A percentile compares a stretch with the other conserved stretches of the same genome.
These are phyloP conservation scores for Calephelis virginiensis DNA, from an alignment of 1,140 invertebrate species.

Conservation along the genomic window DNA sequence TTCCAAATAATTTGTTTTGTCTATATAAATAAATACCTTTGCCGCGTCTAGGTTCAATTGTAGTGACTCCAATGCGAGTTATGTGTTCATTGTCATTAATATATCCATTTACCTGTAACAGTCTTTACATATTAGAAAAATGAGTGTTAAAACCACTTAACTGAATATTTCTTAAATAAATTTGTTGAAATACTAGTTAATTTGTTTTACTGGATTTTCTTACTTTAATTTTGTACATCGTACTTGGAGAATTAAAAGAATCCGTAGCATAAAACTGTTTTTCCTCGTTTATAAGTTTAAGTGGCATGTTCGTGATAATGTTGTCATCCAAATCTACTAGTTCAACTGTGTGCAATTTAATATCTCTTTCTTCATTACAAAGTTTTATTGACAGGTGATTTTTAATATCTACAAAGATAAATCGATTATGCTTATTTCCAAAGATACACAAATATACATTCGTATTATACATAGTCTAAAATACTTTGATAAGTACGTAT, in stretches of 20 bases:
- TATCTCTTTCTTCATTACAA: slow-evolving; percentile 27
- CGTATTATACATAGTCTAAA: too few species aligned
- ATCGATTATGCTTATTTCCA: background rate
- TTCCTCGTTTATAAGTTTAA: slow-evolving; percentile 32
- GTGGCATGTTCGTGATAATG: slow-evolving; percentile 25
- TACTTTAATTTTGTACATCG: slow-evolving; percentile 43
- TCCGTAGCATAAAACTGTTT: slow-evolving; percentile 39
- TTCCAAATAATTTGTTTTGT: too few species aligned
- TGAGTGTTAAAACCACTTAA: too few species aligned
- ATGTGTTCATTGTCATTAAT: slow-evolving; percentile 29
- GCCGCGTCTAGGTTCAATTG: slow-evolving; percentile 36
- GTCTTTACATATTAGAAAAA: background rate
- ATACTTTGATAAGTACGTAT: too few species aligned
- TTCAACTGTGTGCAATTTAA: slow-evolving; percentile 32
- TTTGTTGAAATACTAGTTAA: too few species aligned
- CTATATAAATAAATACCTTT: slow-evolving; percentile 27
- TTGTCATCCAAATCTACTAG: slow-evolving; percentile 37
- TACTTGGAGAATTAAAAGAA: slow-evolving; percentile 30
- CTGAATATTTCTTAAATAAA: too few species aligned
- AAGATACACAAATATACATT: too few species aligned
- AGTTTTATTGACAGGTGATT: slow-evolving; percentile 38
- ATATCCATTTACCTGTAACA: slow-evolving; percentile 38
- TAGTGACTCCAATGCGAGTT: slow-evolving; percentile 35
- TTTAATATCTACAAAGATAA: slow-evolving; percentile 28
- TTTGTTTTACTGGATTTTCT: slow-evolving; percentile 14